Base-by-base conservation (phyloP, 2,888 invertebrate genomes). In the Plemyria rubiginata region DNA sequence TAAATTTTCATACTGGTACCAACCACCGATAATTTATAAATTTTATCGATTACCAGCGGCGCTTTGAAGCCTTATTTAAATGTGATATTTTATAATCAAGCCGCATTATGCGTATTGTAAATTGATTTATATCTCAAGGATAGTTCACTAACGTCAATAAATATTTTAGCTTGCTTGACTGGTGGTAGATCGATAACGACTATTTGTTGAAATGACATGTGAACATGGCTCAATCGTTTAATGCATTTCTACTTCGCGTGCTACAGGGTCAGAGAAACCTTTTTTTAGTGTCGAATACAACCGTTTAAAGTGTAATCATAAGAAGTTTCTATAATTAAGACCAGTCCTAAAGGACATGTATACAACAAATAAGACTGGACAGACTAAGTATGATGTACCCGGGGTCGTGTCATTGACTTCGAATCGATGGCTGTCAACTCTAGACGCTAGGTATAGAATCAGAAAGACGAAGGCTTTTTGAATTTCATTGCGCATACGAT, bases 71-170 rank as follows among this genome's bases (percentile, higher is more conserved):
- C 50, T 51, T 63, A 60, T 67, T 67, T 41, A 66, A 68, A 68
- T 68, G 32, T 57, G 49, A 62, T 66, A 63, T 63, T 60, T 60
- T 62, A 66, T 52, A 64, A 64, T 67, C 62, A 60, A 65, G 50
- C 41, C 53, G 54, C 50, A 65, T 65, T 67, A 54, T 62, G 13
- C 52, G 46, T 48, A 59, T 54, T 60, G 48, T 62, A 64, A 60
- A 68, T 56, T 68, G 61, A 70, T 68, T 69, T 66, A 68, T 65
- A 56, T 50, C 54, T 62, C 62, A 67, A 67, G 70, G 62, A 60
- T 65, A 65, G 40, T 58, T n/a, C 56, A 49, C 62, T 60, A 66
- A 66, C 60, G 51, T 55, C 59, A 56, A 63, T 61, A 69, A 66
- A 54, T 67, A 58, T 56, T 65, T 63, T 56, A 65, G 48, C 59